Base-by-base conservation (phyloP, 53 echinoderm and acorn worm species). In the Echinarachnius parma region DNA sequence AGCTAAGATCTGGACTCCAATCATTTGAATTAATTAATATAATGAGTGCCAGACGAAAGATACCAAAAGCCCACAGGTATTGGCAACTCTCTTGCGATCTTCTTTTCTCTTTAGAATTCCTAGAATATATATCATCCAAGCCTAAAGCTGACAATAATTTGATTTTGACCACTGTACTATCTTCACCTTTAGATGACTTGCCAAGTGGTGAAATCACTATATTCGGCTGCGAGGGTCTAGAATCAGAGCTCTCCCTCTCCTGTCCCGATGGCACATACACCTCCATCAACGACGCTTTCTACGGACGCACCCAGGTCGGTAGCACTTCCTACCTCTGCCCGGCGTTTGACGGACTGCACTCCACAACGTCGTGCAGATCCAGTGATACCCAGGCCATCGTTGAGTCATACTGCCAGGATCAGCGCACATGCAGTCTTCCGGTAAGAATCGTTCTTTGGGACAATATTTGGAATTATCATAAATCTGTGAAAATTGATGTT, bases 221-320 rank as follows among this genome's bases (percentile, higher is more conserved):
- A 2, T 70, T 78, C 30, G 82, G 67, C n/a, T 91, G 91, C 34
- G 83, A 86, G 10, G 86, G 78, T 21, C 53, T 75, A 24, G 91
- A 91, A 2, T 46, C 28, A 4, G 91, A 91, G 45, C 63, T 91
- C 31, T 81, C 83, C 28, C 58, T 87, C 42, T 61, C 83, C 16
- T 91, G 91, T 31, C 76, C 82, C 1, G 86, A 87, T 22, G 91
- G 76, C 1, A 56, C 76, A 18, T 91, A 83, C 64, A 86, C 87
- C 44, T 54, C 75, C 49, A 80, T 91, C 66, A 75, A 77, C 3
- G 91, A 91, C 31, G 86, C 91, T 1, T 86, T 86, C 61, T 91
- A 83, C 39, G 91, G 91, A 20, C 86, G 91, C 14, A 91, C 83
- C 10, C 81, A 75, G 62, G 87, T 69, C 29, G 91, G 81, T 47